Percentiles rank a stretch among this genome's conserved stretches.
Conservation (phyloP, 2,888 invertebrate genomes). For the Philereme vetulata region DNA sequence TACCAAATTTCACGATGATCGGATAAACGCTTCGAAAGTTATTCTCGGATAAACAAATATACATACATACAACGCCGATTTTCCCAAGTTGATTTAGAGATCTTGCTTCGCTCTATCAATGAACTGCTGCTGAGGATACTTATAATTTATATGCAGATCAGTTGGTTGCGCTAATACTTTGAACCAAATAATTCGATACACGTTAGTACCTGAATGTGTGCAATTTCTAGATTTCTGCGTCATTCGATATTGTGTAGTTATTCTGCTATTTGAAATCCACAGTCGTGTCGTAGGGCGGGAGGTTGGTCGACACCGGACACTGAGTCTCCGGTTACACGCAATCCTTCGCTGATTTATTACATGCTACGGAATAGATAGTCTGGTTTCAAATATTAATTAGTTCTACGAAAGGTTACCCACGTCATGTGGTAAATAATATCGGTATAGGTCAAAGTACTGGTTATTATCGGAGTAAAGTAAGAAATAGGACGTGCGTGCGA, state of each 20-base stretch:
- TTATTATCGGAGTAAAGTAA: neutral
- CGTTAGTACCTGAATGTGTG: constrained; percentile 28
- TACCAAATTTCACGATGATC: no score
- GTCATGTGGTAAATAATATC: constrained; percentile 10
- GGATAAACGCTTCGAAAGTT: no score
- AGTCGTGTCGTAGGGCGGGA: constrained; percentile 57
- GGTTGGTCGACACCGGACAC: constrained; percentile 68
- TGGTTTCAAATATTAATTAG: constrained; percentile 49
- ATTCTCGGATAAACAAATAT: no score
- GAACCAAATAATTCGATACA: constrained; percentile 21
- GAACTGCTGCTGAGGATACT: no score
- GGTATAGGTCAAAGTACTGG: neutral
- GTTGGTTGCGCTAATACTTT: constrained; percentile 2
- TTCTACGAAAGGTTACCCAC: constrained; percentile 17
- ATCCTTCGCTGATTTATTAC: constrained; percentile 60
- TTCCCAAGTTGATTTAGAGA: no score
- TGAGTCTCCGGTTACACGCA: constrained; percentile 69
- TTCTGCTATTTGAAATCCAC: constrained; percentile 46
- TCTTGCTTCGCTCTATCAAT: no score
- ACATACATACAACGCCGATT: no score
- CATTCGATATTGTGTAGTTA: constrained; percentile 49
- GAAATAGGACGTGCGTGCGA: neutral
- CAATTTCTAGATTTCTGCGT: constrained; percentile 44
- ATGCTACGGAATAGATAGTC: constrained; percentile 48
- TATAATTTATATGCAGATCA: no score